A percentile compares a stretch with the other conserved stretches of the same genome.
These are phyloP conservation scores for Hybos culiciformis DNA, from an alignment of 2,888 invertebrate genomes.

Conservation along the genomic window DNA sequence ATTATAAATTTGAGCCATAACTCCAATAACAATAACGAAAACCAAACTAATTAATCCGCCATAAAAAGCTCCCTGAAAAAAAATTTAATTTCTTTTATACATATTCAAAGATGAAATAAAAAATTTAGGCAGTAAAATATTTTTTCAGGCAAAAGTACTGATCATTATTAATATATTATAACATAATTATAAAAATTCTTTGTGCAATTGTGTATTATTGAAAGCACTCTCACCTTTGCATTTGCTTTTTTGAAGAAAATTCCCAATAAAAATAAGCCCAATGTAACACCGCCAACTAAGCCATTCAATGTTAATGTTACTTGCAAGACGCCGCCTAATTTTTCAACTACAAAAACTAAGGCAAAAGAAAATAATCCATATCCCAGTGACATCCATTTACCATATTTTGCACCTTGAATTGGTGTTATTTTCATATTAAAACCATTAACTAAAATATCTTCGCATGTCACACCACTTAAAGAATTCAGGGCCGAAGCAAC, in stretches of 20 bases:
- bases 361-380: slow-evolving; percentile 66
- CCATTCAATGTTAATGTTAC: slow-evolving; percentile 80
- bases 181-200: background rate
- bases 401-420: slow-evolving; percentile 58
- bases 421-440: slow-evolving; percentile 58
- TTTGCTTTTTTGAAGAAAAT: slow-evolving; percentile 84
- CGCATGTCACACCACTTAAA: slow-evolving; percentile 76
- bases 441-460: slow-evolving; percentile 68
- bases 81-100: too few species aligned
- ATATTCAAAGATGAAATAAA: too few species aligned
- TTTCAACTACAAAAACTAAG: slow-evolving; percentile 74
- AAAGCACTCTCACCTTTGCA: slow-evolving; percentile 43
- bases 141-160: too few species aligned
- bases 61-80: slow-evolving; percentile 28
- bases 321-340: slow-evolving; percentile 77
- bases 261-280: slow-evolving; percentile 76
- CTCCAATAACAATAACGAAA: slow-evolving; percentile 32
- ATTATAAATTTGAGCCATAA: slow-evolving; percentile 29
- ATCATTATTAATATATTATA: too few species aligned
- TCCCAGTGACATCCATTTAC: slow-evolving; percentile 52
- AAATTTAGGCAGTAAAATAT: too few species aligned
- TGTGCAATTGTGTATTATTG: too few species aligned
- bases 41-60: slow-evolving; percentile 29
- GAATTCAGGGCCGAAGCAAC: slow-evolving; percentile 93
- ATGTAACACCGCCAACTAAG: slow-evolving; percentile 74